Percentiles rank a stretch among this genome's conserved stretches.
Evolutionary conservation across 1,140 invertebrate genomes (phyloP).

Genomic region (Diorhabda sublineata): DNA sequence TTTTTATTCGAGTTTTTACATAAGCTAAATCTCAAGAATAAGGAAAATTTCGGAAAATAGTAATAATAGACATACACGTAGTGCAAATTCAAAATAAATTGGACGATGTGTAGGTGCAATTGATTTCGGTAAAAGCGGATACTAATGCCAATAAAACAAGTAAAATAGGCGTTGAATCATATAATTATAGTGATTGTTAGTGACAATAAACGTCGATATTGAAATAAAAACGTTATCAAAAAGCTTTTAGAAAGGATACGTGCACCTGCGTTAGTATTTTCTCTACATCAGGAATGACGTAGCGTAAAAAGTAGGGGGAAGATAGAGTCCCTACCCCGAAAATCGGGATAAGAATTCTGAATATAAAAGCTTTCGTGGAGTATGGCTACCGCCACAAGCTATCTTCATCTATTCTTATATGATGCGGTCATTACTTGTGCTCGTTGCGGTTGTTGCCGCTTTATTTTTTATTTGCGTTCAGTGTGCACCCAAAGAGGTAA

Average conservation of each 20-base stretch:
- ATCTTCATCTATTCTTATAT: neutral
- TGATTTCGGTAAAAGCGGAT: neutral
- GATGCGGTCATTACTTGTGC: neutral
- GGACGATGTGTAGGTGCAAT: neutral
- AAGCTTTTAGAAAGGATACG: neutral
- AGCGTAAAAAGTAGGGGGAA: neutral
- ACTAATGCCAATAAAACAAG: neutral
- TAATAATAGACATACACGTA: too few species aligned
- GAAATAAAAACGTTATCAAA: constrained; percentile 1
- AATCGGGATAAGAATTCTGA: constrained; percentile 2
- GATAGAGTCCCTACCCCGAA: neutral
- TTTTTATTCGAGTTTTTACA: too few species aligned
- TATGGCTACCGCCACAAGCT: neutral
- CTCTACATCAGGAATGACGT: neutral
- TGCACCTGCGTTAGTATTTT: constrained; percentile 1
- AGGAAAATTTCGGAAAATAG: too few species aligned
- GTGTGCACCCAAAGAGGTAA: neutral
- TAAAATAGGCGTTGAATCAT: neutral
- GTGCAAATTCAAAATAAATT: neutral
- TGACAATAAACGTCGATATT: neutral
- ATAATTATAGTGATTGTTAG: neutral
- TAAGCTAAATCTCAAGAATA: too few species aligned
- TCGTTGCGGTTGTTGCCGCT: neutral
- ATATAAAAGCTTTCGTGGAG: constrained; percentile 2
- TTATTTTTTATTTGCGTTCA: neutral